Percentiles rank a stretch among this genome's conserved stretches.
These are phyloP conservation scores for Diabrotica virgifera DNA, from an alignment of 1,140 invertebrate species.

Conservation along the genomic window DNA sequence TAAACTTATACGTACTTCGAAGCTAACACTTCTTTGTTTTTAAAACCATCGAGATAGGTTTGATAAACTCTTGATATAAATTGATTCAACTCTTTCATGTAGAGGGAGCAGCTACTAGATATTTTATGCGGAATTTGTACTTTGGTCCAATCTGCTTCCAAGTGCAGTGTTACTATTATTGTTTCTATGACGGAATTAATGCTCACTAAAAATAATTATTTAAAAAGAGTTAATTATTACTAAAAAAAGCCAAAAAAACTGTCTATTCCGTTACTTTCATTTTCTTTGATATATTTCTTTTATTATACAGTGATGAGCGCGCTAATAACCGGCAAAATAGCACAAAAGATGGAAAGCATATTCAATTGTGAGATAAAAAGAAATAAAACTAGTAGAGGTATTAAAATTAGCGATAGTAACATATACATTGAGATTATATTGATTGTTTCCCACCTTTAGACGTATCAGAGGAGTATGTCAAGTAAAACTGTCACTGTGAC, in stretches of 20 bases:
- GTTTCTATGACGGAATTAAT: constrained; percentile 84
- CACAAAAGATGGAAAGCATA: too few species aligned
- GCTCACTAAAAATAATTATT: constrained; percentile 48
- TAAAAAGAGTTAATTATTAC: constrained; percentile 36
- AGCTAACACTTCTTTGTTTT: constrained; percentile 65
- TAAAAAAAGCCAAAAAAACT: constrained; percentile 8
- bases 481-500: too few species aligned
- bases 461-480: too few species aligned
- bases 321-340: too few species aligned
- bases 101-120: constrained; percentile 66
- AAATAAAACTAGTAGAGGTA: too few species aligned
- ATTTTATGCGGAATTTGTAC: constrained; percentile 49
- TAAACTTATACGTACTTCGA: constrained; percentile 54
- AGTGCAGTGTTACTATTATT: constrained; percentile 65
- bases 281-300: constrained; percentile 5
- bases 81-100: constrained; percentile 89
- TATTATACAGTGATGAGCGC: too few species aligned
- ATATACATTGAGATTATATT: too few species aligned
- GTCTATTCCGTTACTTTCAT: background rate
- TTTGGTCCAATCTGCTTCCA: constrained; percentile 52
- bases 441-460: too few species aligned
- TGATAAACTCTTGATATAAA: constrained; percentile 77
- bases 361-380: too few species aligned
- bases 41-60: constrained; percentile 72
- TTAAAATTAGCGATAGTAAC: too few species aligned